Conservation (phyloP, 2,888 invertebrate genomes). For the Cryptocheilus praepositus region DNA sequence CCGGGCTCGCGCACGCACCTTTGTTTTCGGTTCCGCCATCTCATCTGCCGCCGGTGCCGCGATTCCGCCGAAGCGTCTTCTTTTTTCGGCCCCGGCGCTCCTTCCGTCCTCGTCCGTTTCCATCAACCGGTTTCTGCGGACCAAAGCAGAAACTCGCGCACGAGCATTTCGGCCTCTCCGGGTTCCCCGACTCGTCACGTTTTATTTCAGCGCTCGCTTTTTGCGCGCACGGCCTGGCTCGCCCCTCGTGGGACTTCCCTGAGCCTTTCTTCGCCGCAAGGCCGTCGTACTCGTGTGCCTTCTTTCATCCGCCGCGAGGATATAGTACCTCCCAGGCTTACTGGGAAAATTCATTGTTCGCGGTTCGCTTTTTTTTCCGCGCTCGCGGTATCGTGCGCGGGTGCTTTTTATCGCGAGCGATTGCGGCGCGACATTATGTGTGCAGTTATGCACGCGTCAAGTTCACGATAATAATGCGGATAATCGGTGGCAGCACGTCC, state of each 20-base stretch:
- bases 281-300: neutral
- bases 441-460: too few relatives aligned
- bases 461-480: too few relatives aligned
- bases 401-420: too few relatives aligned
- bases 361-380: too few relatives aligned
- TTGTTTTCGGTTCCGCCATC: too few relatives aligned
- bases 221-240: slow-evolving; percentile 14
- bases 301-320: neutral
- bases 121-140: slow-evolving; percentile 45
- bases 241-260: slow-evolving; percentile 24
- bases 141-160: neutral
- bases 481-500: too few relatives aligned
- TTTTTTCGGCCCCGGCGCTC: neutral
- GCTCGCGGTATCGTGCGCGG: too few relatives aligned
- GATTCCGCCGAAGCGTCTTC: neutral
- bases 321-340: neutral
- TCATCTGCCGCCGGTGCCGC: neutral
- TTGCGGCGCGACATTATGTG: too few relatives aligned
- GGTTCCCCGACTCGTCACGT: slow-evolving; percentile 5
- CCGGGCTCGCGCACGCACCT: too few relatives aligned
- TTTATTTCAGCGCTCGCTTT: slow-evolving; percentile 14
- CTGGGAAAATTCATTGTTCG: too few relatives aligned
- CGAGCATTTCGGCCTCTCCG: slow-evolving; percentile 20
- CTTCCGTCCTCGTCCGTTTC: slow-evolving; percentile 24
- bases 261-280: slow-evolving; percentile 2